Base-by-base conservation (phyloP, 2,797 vertebrate species). In the Allobates femoralis region DNA sequence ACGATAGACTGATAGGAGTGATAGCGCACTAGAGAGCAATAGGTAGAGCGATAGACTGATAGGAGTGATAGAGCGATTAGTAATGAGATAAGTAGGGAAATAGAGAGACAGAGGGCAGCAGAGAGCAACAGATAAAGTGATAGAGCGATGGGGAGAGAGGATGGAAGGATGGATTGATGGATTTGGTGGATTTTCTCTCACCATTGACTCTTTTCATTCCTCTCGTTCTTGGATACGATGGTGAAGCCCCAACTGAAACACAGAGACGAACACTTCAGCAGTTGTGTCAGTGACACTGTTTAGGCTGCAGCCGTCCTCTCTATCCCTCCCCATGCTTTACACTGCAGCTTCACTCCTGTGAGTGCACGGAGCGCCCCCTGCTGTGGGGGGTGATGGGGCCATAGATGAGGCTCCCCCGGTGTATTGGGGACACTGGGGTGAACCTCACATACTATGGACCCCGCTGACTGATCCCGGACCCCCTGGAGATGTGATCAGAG, bases 191-290 rank as follows among this genome's bases (percentile, higher is more conserved):
- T 60, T 7, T 37, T 69, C 18, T 26, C 97, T 97, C 90, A 99
- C 98, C 97, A 99, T 71, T 98, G 97, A 88, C 98, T 97, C 84
- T 95, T 97, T 89, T 99, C 98, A 0, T 95, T 95, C 90, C 96
- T 98, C 90, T 97, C 97, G 0, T 94, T 96, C 84, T 97, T 96
- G 0, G 92, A 96, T 50, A 98, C 91, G 62, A 99, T 94, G 0
- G 97, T 99, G 86, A 99, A 93, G 62, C 97, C 97, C 97, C 96
- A 99, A 84, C 98, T 99, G 91, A 51, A 71, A 21, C 87, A 93
- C 28, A 80, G 1, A 89, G 21, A 87, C 0, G 86, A 46, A 34
- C 82, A 58, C 30, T 32, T 78, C 55, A 58, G 60, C 60, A 15
- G 12, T 3, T 26, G 41, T 46, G 41, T 11, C 3, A 21, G 18